Base-by-base conservation (phyloP, 2,113 vertebrate species). In the Trematocara zebra region DNA sequence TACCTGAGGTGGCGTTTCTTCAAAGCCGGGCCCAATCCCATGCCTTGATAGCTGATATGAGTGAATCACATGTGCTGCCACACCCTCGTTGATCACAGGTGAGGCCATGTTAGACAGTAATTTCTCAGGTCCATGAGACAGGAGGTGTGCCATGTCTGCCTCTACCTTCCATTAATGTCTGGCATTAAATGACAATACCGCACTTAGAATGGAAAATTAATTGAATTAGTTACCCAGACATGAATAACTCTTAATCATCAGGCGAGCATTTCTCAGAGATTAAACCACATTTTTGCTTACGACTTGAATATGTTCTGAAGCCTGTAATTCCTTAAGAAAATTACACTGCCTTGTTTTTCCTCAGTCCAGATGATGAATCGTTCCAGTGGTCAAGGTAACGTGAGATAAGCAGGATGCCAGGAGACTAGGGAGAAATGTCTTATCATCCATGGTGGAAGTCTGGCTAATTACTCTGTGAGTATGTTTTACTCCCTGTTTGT, bases 41-140 rank as follows among this genome's bases (percentile, higher is more conserved):
- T 2, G 67, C 89, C 91, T 84, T 91, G 85, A 90, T 89, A 69
- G 80, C 23, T 26, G 61, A 90, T 81, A 83, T 49, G 80, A 87
- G 51, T 89, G 80, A 94, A 67, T 94, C 95, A 93, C 85, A 79
- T 92, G 92, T 54, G 57, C 84, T 1, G 84, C 87, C 94, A 85
- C 93, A 69, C 91, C 94, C 85, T 87, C 52, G 5, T 47, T 26
- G 80, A 87, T 79, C 79, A 53, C 88, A 93, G 90, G 90, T 93
- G 86, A 91, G 85, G 83, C 59, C 51, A 7, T 2, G 15, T 28
- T 28, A 90, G 74, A 92, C 40, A 11, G 74, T 67, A 35, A 54
- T 79, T 84, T 88, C 35, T 82, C 14, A 49, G 69, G 5, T 37
- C 67, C 28, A 42, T 59, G 42, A 87, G 78, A 81, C 88, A 80